Percentiles rank a stretch among this genome's conserved stretches.
These are phyloP conservation scores for Sphaerophoria rueppellii DNA, from an alignment of 2,888 invertebrate species.

Conservation along the genomic window DNA sequence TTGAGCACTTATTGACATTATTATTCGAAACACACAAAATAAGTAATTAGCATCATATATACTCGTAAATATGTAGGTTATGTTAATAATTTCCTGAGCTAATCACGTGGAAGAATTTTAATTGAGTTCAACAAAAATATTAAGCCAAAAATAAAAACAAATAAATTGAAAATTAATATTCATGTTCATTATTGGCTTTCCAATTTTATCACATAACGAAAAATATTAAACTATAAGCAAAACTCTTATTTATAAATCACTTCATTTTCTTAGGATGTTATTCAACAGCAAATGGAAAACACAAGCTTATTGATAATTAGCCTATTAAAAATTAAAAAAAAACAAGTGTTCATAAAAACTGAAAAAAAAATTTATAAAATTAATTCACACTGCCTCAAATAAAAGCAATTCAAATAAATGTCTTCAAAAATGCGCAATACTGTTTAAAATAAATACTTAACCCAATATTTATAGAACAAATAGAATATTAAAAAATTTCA, in stretches of 20 bases:
- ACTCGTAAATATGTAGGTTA: too few relatives aligned
- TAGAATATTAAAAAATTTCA: not conserved
- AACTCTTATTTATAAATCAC: too few relatives aligned
- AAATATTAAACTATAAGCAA: too few relatives aligned
- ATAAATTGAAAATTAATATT: not conserved
- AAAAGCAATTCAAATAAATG: slow-evolving; percentile 52
- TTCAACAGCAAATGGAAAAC: slow-evolving; percentile 9
- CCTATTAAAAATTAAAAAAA: slow-evolving; percentile 21
- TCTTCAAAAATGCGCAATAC: slow-evolving; percentile 23
- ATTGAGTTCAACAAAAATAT: too few relatives aligned
- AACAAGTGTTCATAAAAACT: slow-evolving; percentile 56
- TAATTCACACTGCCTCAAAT: slow-evolving; percentile 57
- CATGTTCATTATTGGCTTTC: not conserved
- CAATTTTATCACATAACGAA: too few relatives aligned
- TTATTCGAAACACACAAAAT: too few relatives aligned
- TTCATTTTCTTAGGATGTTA: not conserved
- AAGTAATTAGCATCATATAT: too few relatives aligned
- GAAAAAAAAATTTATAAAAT: slow-evolving; percentile 19
- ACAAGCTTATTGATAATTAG: not conserved
- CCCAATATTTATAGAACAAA: slow-evolving; percentile 22
- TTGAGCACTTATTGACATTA: too few relatives aligned
- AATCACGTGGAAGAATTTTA: too few relatives aligned
- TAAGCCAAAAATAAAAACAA: not conserved
- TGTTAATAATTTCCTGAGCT: too few relatives aligned
- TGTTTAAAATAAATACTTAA: slow-evolving; percentile 20